Evolutionary conservation across 2,888 invertebrate species (phyloP), one percentile per base, ranked within the genome.

Genomic region (Oscheius sp.): DNA sequence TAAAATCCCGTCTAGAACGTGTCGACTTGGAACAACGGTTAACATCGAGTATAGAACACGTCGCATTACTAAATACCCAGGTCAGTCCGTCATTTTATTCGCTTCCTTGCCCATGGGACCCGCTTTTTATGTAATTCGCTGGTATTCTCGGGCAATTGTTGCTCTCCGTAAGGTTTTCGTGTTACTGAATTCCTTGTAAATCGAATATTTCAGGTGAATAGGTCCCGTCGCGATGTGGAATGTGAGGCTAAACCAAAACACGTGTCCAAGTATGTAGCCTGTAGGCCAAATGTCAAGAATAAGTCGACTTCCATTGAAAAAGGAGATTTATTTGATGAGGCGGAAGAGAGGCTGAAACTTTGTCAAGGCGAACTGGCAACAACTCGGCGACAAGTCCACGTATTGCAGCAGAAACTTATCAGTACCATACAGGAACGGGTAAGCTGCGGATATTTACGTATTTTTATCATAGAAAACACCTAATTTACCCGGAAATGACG

Each of bases 221-320:
- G 76, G 41, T 77, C 84, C 1, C 71, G 75, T 7, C 69, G 84
- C 25, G 87, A 87, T 69, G 87, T 80, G 2, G 83, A 85, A 77
- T 84, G 84, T 53, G 86, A 87, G 66, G 87, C 85, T 1, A 76
- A 73, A 23, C 87, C 87, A 13, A 72, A 82, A 52, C 77, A 78
- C 21, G 76, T 76, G 23, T 86, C 78, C 76, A 87, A 87, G 69
- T 87, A 87, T 74, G 87, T 87, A 27, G 84, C 85, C 9, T 87
- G 87, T 74, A 74, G 82, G 56, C 83, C 83, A 13, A 80, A 81
- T 53, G 76, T 77, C 12, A 83, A 83, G 68, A 72, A 77, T 63
- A 84, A 86, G 68, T 74, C 78, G 18, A 85, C 84, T 0, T 61
- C 56, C n/a, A 79, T 88, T n/a, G 84, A 82, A 27, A 82, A 84